Evolutionary conservation across 2,797 vertebrate genomes (phyloP).

Genomic region (Bradypus variegatus): DNA sequence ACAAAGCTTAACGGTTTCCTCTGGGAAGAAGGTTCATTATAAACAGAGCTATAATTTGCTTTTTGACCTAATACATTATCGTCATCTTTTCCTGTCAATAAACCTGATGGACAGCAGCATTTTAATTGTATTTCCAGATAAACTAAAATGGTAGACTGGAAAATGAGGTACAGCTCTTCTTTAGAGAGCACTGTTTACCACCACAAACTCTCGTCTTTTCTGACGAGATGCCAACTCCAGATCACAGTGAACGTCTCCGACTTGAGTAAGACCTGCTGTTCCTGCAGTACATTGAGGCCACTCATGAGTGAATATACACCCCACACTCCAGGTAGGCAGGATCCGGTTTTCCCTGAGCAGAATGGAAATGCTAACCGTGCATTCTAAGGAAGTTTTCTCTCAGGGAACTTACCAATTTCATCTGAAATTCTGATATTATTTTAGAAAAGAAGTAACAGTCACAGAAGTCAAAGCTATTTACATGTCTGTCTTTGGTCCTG

Average conservation of each 20-base stretch:
- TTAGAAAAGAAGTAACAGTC: background rate
- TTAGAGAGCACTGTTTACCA: background rate
- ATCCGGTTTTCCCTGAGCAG: background rate
- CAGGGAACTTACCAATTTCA: background rate
- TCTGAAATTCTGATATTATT: background rate
- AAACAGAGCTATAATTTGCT: background rate
- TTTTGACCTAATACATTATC: background rate
- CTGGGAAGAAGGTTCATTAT: background rate
- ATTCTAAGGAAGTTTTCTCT: background rate
- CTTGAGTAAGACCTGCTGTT: background rate
- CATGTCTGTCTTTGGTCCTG: background rate
- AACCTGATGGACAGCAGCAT: background rate
- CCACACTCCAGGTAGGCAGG: background rate
- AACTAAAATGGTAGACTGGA: constrained; percentile 3
- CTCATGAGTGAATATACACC: background rate
- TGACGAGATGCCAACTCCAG: background rate
- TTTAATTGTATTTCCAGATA: background rate
- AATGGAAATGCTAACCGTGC: background rate
- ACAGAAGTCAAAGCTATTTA: background rate
- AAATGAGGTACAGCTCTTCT: background rate
- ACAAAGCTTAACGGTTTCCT: background rate
- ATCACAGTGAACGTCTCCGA: background rate
- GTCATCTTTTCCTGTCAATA: constrained; percentile 3
- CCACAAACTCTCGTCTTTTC: background rate
- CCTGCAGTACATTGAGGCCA: background rate